Percentiles rank a stretch among this genome's conserved stretches.
Conservation (phyloP, 1,140 invertebrate species). For the Pseudomyrmex cubaensis region DNA sequence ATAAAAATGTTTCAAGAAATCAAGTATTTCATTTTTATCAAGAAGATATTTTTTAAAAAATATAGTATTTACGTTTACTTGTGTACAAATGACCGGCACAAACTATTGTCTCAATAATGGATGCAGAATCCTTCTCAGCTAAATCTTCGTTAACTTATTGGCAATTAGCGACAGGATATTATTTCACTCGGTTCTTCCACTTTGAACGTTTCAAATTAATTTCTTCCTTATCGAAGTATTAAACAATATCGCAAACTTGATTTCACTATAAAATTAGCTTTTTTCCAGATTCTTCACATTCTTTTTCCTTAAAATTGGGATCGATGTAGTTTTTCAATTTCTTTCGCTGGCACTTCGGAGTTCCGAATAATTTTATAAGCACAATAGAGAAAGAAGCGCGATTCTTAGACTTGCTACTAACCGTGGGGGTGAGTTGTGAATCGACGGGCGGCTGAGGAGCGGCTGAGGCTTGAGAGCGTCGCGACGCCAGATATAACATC, state of each 20-base stretch:
- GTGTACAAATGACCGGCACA: not conserved
- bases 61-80: not conserved
- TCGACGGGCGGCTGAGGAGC: constrained; percentile 79
- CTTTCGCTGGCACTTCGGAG: constrained; percentile 25
- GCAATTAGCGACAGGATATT: constrained; percentile 1
- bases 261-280: not conserved
- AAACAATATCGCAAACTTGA: not conserved
- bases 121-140: not conserved
- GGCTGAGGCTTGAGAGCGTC: constrained; percentile 80
- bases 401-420: constrained; percentile 74
- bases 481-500: constrained; percentile 83
- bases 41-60: not conserved
- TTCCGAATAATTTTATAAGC: not conserved
- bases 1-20: not conserved
- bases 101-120: not conserved
- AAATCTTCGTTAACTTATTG: not conserved
- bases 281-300: not conserved
- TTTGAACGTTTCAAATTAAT: constrained; percentile 9
- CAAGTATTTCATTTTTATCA: not conserved
- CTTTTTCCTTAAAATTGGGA: not conserved
- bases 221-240: not conserved
- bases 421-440: constrained; percentile 80
- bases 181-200: constrained; percentile 9
- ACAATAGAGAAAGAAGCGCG: not conserved
- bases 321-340: not conserved